Evolutionary conservation across 2,113 vertebrate genomes (phyloP).

Genomic region (Otolemur garnettii): DNA sequence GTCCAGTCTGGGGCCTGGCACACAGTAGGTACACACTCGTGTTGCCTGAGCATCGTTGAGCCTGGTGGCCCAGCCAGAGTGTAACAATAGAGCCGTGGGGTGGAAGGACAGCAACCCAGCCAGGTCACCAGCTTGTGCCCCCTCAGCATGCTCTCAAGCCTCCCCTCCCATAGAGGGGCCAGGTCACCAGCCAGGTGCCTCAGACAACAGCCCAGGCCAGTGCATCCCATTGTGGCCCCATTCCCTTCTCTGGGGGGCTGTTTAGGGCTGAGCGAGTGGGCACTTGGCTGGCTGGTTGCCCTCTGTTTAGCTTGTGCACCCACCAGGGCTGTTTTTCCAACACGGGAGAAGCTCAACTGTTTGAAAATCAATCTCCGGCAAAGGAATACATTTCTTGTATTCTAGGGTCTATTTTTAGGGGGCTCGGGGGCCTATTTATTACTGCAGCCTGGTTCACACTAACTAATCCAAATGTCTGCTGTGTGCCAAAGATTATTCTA

Average conservation of each 20-base stretch:
- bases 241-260: background rate
- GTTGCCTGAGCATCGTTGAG: background rate
- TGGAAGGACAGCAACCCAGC: background rate
- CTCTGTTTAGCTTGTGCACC: background rate
- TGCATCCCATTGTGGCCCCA: accelerated
- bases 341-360: background rate
- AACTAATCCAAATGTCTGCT: background rate
- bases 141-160: no score
- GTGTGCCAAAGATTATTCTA: background rate
- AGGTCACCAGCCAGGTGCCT: background rate
- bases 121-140: background rate
- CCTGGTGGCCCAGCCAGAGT: background rate
- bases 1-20: background rate
- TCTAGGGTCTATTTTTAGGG: background rate
- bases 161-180: background rate
- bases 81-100: background rate
- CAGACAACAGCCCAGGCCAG: background rate
- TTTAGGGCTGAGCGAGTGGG: background rate
- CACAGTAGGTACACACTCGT: background rate
- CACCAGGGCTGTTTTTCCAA: background rate
- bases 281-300: background rate
- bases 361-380: background rate
- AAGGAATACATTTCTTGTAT: background rate
- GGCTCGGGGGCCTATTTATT: background rate
- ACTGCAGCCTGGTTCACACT: background rate